phyloP scores from a whole-genome alignment of 2,113 vertebrate species.

The Coturnix japonica region DNA sequence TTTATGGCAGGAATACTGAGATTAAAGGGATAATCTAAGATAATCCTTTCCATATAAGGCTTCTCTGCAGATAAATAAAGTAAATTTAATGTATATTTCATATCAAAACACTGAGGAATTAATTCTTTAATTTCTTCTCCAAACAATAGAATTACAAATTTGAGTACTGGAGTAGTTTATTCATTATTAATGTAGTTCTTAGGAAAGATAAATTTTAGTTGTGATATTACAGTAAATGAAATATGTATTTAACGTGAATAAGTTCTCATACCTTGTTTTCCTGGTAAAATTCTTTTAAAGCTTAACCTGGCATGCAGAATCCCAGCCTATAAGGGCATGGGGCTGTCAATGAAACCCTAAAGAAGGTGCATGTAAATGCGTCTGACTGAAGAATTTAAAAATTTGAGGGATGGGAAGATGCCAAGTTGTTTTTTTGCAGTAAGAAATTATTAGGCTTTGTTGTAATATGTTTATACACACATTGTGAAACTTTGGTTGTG shows the following conservation, averaged over 20 bases:
- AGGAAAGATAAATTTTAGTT: not conserved
- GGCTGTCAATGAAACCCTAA: not conserved
- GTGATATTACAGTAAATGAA: not conserved
- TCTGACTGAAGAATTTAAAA: not conserved
- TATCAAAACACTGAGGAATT: not conserved
- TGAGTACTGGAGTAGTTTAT: not conserved
- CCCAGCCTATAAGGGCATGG: not conserved
- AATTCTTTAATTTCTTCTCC: not conserved
- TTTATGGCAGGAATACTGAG: not conserved
- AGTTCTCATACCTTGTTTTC: not conserved
- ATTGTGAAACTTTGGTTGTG: not conserved
- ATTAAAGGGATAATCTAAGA: not conserved
- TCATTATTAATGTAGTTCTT: not conserved
- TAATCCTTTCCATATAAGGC: not conserved
- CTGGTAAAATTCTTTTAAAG: not conserved
- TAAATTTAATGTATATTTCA: not conserved
- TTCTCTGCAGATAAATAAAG: not conserved
- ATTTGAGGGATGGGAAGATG: fast-evolving
- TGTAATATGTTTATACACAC: not conserved
- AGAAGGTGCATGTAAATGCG: fast-evolving
- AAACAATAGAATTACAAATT: not conserved
- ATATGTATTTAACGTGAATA: not conserved
- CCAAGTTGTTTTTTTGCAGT: not conserved
- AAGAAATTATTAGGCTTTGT: not conserved
- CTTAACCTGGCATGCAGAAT: not conserved